Evolutionary conservation across 2,113 vertebrate species (phyloP).

Genomic region (Tragelaphus scriptus): DNA sequence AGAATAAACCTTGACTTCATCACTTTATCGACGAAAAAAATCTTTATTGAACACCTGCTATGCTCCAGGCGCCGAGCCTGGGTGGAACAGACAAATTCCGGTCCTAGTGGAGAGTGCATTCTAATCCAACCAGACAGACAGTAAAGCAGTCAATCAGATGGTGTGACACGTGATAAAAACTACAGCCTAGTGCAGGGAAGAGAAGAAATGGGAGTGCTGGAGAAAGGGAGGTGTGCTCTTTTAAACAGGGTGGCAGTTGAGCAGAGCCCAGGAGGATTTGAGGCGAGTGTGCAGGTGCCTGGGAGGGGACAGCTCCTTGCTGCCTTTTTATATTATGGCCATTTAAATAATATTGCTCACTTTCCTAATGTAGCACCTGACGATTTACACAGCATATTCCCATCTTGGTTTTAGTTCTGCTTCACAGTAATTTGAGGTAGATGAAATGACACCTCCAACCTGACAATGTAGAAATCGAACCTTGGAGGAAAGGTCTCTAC

Average conservation of each 20-base stretch:
- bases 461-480: neutral
- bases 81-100: neutral
- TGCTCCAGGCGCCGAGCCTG: neutral
- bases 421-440: neutral
- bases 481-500: neutral
- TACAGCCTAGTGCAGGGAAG: neutral
- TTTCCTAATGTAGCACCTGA: neutral
- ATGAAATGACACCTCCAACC: neutral
- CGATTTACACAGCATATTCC: neutral
- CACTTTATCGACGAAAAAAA: neutral
- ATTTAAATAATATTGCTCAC: neutral
- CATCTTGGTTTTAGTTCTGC: neutral
- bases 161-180: neutral
- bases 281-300: neutral
- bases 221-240: neutral
- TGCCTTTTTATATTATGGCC: neutral
- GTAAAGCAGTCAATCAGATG: fast-evolving
- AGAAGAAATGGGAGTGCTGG: neutral
- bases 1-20: neutral
- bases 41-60: neutral
- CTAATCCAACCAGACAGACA: neutral
- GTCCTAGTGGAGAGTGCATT: neutral
- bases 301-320: neutral
- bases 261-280: neutral
- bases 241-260: neutral